Base-by-base conservation (phyloP, 2,797 vertebrate genomes). In the Spinibarbus caldwelli region DNA sequence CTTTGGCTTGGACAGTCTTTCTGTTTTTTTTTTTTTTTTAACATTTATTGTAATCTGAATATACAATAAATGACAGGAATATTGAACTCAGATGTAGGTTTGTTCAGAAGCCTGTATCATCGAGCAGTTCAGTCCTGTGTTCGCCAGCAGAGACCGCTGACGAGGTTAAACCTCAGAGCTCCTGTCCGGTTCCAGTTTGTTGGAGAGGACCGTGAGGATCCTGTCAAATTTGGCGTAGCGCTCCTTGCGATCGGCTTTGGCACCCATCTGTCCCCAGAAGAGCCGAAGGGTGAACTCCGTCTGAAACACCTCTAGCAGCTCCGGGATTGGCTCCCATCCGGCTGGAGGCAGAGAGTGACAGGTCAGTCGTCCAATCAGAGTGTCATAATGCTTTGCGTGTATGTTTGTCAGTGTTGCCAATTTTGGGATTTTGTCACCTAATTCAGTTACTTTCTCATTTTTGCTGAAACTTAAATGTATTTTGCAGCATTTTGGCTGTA, bases 231-330 rank as follows among this genome's bases (percentile, higher is more conserved):
- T 97, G 54, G 94, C 90, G 5, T 96, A 94, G 66, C 96, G 93
- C 36, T 96, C 94, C 9, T 91, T 87, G 75, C 80, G 90, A 1
- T 91, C 87, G 0, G 92, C 93, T 0, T 26, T 70, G 0, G 95
- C 94, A 0, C 96, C 97, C 0, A 88, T 89, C 57, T 95, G 96
- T 15, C 97, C 97, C 97, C 97, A 97, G 89, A 97, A 93, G 70
- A 97, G 87, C 38, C 96, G 93, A 82, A 95, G 87, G 29, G 96
- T 92, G 2, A 97, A 98, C 93, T 96, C 93, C 0, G 96, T 97
- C 86, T 89, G 94, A 90, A 97, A 96, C 1, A 93, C 94, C 90
- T 97, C 97, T 82, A 94, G 90, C 80, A 97, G 93, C 90, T 96
- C 94, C 0, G 95, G 95, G 68, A 95, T 82, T 0, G 95, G 93